phyloP scores from a whole-genome alignment of 2,113 vertebrate species.

The Geococcyx californianus region DNA sequence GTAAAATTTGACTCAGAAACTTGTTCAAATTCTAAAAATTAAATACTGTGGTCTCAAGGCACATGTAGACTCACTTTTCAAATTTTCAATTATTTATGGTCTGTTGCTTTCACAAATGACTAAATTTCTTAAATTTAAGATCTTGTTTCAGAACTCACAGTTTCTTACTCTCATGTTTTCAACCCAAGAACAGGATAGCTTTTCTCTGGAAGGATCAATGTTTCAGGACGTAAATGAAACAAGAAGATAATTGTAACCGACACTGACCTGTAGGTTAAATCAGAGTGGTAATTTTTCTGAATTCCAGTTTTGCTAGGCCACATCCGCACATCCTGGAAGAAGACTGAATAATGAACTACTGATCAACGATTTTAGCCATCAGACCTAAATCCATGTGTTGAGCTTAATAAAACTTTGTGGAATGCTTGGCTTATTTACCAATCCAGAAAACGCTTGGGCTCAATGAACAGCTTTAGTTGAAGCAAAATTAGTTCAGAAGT shows the following conservation, averaged over 20 bases:
- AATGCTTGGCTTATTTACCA: background rate
- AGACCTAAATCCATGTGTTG: rapidly evolving
- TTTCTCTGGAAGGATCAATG: background rate
- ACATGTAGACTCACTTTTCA: background rate
- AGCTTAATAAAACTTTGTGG: background rate
- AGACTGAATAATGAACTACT: background rate
- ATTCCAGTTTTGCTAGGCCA: background rate
- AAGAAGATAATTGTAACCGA: background rate
- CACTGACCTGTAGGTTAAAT: background rate
- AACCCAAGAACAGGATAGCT: background rate
- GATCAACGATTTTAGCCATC: background rate
- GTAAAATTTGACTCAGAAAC: background rate
- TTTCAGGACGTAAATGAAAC: background rate
- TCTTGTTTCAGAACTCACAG: background rate
- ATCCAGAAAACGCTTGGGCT: background rate
- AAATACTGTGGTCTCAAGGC: background rate
- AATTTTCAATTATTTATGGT: background rate
- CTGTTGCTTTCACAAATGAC: background rate
- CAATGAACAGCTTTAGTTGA: background rate
- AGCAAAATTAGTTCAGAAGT: background rate
- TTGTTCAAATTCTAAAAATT: background rate
- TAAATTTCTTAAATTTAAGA: background rate
- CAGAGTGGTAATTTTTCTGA: background rate
- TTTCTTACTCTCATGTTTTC: background rate
- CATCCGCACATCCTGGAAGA: background rate